Percentiles rank a stretch among this genome's conserved stretches.
Conservation (phyloP, 2,888 invertebrate species). For the Eurytoma californica region DNA sequence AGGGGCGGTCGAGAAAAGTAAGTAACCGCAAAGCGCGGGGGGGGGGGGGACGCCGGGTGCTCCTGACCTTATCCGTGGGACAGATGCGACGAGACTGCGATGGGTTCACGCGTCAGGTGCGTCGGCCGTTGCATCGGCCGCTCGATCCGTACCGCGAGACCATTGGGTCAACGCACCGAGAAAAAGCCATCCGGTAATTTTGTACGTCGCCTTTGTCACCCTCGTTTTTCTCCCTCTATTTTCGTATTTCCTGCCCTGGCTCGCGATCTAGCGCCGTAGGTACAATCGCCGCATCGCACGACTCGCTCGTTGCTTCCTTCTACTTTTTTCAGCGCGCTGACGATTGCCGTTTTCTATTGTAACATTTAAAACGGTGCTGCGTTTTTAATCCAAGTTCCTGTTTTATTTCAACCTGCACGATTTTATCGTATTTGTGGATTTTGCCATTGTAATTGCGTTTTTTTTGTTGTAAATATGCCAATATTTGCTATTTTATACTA, state of each 20-base stretch:
- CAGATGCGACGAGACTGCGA: conserved; percentile 4
- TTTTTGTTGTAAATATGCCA: too few species aligned
- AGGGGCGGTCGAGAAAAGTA: conserved; percentile 8
- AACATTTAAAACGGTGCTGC: too few species aligned
- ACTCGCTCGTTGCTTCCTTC: neutral
- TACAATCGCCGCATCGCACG: neutral
- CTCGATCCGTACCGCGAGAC: conserved; percentile 41
- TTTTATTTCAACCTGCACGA: too few species aligned
- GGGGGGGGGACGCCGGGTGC: conserved; percentile 34
- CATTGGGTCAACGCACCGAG: conserved; percentile 42
- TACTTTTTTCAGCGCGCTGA: neutral
- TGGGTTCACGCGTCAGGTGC: conserved; percentile 49
- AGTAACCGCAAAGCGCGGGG: conserved; percentile 22
- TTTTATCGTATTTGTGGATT: too few species aligned
- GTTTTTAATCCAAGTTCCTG: too few species aligned
- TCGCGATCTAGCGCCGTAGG: neutral
- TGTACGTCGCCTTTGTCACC: neutral
- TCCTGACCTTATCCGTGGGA: conserved; percentile 46
- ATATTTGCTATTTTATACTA: too few species aligned
- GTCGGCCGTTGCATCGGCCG: neutral
- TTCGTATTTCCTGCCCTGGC: neutral
- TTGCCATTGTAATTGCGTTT: too few species aligned
- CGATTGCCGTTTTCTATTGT: too few species aligned
- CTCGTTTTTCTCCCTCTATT: conserved; percentile 8
- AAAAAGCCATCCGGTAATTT: conserved; percentile 19